phyloP scores from a whole-genome alignment of 2,888 invertebrate genomes.

The Nematopogon swammerdamellus region DNA sequence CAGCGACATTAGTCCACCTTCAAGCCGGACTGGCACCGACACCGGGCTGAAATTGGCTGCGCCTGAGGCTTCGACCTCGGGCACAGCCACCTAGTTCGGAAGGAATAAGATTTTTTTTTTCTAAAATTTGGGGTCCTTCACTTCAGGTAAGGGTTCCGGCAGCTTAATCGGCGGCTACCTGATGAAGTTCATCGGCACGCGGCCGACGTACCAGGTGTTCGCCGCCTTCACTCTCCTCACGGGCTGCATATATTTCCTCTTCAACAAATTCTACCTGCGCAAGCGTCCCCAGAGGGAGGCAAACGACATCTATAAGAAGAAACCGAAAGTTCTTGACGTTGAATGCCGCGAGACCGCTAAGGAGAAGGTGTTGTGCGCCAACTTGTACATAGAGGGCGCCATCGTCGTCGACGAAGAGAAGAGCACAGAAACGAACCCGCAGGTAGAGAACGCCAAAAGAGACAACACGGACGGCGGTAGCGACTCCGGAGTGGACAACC shows the following conservation, averaged over 20 bases:
- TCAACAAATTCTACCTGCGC: conserved; percentile 63
- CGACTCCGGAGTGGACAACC: conserved; percentile 47
- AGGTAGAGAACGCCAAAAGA: conserved; percentile 7
- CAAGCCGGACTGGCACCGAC: too few relatives aligned
- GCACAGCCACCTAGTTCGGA: too few relatives aligned
- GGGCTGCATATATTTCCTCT: conserved; percentile 65
- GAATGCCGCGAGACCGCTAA: conserved; percentile 27
- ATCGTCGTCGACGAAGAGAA: conserved; percentile 18
- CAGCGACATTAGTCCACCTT: too few relatives aligned
- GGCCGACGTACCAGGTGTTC: conserved; percentile 70
- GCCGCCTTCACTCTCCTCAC: conserved; percentile 60
- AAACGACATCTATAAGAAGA: conserved; percentile 58
- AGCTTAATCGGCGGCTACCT: conserved; percentile 73
- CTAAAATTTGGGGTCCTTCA: too few relatives aligned
- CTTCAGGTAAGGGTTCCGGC: conserved; percentile 73
- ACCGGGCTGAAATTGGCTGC: too few relatives aligned
- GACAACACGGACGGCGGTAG: conserved; percentile 44
- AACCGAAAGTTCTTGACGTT: conserved; percentile 31
- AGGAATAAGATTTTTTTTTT: too few relatives aligned
- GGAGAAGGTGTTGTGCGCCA: conserved; percentile 19
- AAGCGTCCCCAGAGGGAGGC: conserved; percentile 50
- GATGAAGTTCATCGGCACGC: conserved; percentile 69
- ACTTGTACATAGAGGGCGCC: conserved; percentile 26
- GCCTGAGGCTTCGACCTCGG: too few relatives aligned
- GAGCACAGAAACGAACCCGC: conserved; percentile 2